Percentiles rank a stretch among this genome's conserved stretches.
Evolutionary conservation across 2,113 vertebrate species (phyloP).

Genomic region (Ailuropoda melanoleuca): DNA sequence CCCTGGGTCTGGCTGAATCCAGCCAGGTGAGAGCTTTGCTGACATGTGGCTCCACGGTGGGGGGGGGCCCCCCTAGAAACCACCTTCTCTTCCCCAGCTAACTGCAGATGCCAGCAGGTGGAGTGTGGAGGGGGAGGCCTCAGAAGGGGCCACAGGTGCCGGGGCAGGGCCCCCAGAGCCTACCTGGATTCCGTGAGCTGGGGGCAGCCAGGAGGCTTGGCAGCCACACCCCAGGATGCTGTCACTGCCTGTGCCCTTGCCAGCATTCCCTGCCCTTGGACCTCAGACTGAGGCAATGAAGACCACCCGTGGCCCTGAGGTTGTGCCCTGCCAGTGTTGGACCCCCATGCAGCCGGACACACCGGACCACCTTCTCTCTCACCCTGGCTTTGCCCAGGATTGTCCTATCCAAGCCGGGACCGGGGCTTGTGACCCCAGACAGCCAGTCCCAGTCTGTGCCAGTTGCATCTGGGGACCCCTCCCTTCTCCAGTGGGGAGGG

Average conservation of each 20-base stretch:
- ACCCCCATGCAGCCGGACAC: neutral
- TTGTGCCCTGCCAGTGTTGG: fast-evolving
- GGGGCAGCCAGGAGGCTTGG: too few relatives aligned
- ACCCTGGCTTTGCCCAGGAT: neutral
- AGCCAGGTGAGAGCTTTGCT: neutral
- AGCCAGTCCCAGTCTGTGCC: neutral
- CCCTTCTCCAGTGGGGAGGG: neutral
- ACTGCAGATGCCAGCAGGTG: too few relatives aligned
- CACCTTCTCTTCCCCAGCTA: neutral
- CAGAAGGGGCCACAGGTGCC: neutral
- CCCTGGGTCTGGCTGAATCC: neutral
- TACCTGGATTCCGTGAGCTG: neutral
- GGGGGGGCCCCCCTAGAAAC: neutral
- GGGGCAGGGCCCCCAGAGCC: fast-evolving
- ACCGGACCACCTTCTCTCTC: fast-evolving
- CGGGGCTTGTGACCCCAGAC: neutral
- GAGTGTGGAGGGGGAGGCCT: neutral
- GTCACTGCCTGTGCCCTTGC: neutral
- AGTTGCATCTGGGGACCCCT: neutral
- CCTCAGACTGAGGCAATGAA: neutral
- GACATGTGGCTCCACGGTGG: neutral
- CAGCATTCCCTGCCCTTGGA: neutral
- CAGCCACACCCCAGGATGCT: too few relatives aligned
- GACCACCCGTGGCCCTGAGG: fast-evolving
- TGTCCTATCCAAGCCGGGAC: neutral